Percentiles rank a stretch among this genome's conserved stretches.
Evolutionary conservation across 2,797 vertebrate species (phyloP).

Genomic region (Phoxinus dragarum): DNA sequence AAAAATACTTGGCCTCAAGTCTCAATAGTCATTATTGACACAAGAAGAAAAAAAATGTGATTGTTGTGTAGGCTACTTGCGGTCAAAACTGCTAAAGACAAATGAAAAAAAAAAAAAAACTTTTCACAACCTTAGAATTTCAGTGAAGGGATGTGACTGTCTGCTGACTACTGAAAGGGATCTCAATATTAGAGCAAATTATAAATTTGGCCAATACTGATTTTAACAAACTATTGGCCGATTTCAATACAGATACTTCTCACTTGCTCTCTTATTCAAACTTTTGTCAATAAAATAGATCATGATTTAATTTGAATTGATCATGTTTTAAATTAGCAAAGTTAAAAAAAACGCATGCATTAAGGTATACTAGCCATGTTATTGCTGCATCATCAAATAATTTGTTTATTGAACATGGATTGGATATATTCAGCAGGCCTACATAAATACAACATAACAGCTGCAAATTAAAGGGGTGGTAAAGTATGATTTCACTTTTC

Average conservation of each 20-base stretch:
- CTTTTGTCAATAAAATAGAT: background rate
- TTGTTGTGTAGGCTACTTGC: background rate
- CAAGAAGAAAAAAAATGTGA: background rate
- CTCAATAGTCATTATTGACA: background rate
- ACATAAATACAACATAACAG: too few species aligned
- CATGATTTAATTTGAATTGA: background rate
- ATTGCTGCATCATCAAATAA: background rate
- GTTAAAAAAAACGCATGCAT: background rate
- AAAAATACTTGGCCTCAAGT: background rate
- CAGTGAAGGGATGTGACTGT: background rate
- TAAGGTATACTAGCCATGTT: background rate
- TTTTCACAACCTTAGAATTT: background rate
- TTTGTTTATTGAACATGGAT: too few species aligned
- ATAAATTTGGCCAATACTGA: too few species aligned
- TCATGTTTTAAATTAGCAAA: background rate
- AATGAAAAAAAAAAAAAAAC: background rate
- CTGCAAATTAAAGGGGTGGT: too few species aligned
- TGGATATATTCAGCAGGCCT: too few species aligned
- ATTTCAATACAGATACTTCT: background rate
- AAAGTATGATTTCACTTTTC: too few species aligned
- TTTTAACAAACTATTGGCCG: too few species aligned
- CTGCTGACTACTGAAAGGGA: background rate
- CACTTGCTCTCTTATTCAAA: background rate
- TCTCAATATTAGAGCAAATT: background rate
- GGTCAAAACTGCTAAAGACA: background rate